Evolutionary conservation across 2,113 vertebrate species (phyloP), one percentile per base, ranked within the genome.

Genomic region (Myotis davidii): DNA sequence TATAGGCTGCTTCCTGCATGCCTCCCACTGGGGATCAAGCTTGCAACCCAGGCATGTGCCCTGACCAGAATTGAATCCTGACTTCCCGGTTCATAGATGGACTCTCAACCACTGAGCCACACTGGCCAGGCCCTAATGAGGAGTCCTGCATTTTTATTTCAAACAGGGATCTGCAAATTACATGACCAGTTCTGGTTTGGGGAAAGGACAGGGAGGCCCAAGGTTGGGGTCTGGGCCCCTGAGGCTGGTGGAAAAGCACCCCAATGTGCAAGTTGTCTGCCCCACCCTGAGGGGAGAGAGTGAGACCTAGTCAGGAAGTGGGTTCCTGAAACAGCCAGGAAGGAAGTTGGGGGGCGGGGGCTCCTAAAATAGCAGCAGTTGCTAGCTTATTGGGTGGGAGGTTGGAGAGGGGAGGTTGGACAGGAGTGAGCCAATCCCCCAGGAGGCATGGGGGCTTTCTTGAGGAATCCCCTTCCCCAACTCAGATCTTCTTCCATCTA

Each of bases 341-440:
- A 97, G 96, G 96, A 97, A 95, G 61, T 81, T 50, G 83, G 34
- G 18, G 54, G 48, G 76, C 27, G 27, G 5, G 48, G 5, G 6
- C 4, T 73, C 56, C 81, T 45, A 95, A 94, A 97, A 97, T 96
- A 97, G 92, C 42, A 11, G 29, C 23, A 1, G 14, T 88, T 0
- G 6, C 42, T 14, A 52, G 56, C 72, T 37, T 52, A n/a, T 2
- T 18, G 18, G 82, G 54, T 48, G 3, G 2, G 29, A 27, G 27
- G 70, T 23, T 0, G 5, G 29, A 23, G 8, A 21, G 32, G 25
- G 61, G 37, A 45, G 65, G 11, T 8, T 2, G 23, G 27, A 12
- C 20, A 17, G 52, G 16, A 39, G 56, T 42, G 7, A 16, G 27
- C 34, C 32, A 34, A 27, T 4, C 6, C 6, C 16, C 32, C 1